Conservation (phyloP, 2,113 vertebrate genomes). For the Gnathonemus longibarbis region DNA sequence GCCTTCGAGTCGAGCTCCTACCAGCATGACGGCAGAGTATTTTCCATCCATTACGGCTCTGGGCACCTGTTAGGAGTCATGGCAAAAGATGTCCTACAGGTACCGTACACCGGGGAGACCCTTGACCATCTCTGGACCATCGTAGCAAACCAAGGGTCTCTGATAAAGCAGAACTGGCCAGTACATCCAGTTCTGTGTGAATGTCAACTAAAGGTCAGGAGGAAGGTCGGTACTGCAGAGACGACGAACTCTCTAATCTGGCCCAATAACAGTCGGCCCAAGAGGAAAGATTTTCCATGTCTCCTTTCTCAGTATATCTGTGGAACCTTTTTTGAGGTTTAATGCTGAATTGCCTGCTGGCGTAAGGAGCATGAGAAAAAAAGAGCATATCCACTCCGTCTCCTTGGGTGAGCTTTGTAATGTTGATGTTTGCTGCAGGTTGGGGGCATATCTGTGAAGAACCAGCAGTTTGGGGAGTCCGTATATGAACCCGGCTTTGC, state of each 20-base stretch:
- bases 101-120: conserved; percentile 23
- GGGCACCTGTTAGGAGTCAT: conserved; percentile 65
- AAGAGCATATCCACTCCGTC: not conserved
- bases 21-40: conserved; percentile 50
- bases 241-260: not conserved
- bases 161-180: not conserved
- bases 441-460: conserved; percentile 50
- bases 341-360: not conserved
- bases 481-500: conserved; percentile 70
- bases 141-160: not conserved
- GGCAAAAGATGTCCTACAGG: conserved; percentile 61
- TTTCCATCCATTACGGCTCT: conserved; percentile 67
- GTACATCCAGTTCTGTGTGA: not conserved
- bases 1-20: conserved; percentile 62
- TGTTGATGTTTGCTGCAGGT: conserved; percentile 49
- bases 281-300: not conserved
- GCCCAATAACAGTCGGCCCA: not conserved
- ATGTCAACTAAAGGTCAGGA: not conserved
- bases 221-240: not conserved
- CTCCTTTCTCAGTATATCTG: not conserved
- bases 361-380: not conserved
- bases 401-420: not conserved
- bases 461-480: conserved; percentile 75
- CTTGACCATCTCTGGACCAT: not conserved
- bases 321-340: not conserved